Conservation (phyloP, 2,113 vertebrate species). For the Plotosus lineatus region DNA sequence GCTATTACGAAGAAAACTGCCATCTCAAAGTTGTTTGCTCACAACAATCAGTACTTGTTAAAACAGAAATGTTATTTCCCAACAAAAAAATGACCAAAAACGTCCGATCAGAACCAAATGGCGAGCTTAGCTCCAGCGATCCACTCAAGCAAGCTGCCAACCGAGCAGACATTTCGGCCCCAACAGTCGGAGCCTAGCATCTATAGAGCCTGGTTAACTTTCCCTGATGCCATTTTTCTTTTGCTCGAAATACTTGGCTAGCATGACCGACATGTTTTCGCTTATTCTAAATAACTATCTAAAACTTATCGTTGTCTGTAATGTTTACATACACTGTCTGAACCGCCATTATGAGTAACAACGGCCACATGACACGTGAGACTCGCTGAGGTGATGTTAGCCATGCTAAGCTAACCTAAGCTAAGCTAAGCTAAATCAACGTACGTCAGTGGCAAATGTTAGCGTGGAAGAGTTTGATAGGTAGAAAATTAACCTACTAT, state of each 20-base stretch:
- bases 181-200: background rate
- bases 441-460: background rate
- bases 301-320: too few species aligned
- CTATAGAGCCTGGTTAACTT: background rate
- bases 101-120: background rate
- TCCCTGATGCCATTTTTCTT: background rate
- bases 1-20: too few species aligned
- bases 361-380: slow-evolving; percentile 49
- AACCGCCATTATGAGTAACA: background rate
- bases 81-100: background rate
- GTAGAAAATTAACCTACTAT: background rate
- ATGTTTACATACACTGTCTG: background rate
- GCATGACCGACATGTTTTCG: too few species aligned
- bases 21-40: too few species aligned
- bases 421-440: background rate
- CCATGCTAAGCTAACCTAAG: background rate
- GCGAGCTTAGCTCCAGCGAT: background rate
- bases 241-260: background rate
- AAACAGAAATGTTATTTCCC: background rate
- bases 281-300: rapidly evolving
- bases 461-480: background rate
- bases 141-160: background rate
- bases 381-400: background rate
- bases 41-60: too few species aligned
- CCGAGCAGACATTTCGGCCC: background rate